Evolutionary conservation across 2,113 vertebrate genomes (phyloP).

Genomic region (Phasianus colchicus): DNA sequence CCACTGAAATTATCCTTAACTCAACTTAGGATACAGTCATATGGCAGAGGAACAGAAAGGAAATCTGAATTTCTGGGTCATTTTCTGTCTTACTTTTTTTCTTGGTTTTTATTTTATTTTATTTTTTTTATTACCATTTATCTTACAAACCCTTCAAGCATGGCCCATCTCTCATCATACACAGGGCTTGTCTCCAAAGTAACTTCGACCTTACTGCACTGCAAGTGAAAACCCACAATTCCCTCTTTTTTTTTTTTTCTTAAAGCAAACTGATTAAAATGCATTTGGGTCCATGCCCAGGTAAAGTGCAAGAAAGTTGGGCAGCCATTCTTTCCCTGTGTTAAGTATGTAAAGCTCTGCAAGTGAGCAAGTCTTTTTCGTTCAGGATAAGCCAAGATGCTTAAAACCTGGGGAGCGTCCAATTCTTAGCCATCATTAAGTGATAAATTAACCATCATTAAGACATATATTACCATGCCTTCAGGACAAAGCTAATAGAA

Average conservation of each 20-base stretch:
- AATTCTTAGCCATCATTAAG: slow-evolving; percentile 37
- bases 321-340: slow-evolving; percentile 3
- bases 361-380: not conserved
- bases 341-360: slow-evolving; percentile 20
- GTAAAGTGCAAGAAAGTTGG: slow-evolving; percentile 12
- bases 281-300: slow-evolving; percentile 11
- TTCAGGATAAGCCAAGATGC: slow-evolving; percentile 41
- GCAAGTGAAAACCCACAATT: slow-evolving; percentile 9
- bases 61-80: not conserved
- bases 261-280: slow-evolving; percentile 36
- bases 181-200: not conserved
- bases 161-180: not conserved
- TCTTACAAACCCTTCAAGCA: not conserved
- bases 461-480: slow-evolving; percentile 51
- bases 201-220: not conserved
- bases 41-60: not conserved
- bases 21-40: not conserved
- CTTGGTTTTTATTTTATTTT: not conserved
- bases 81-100: not conserved
- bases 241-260: not conserved
- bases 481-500: slow-evolving; percentile 68
- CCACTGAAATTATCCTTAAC: not conserved
- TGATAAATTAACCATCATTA: slow-evolving; percentile 49
- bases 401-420: slow-evolving; percentile 34
- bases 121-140: not conserved